Percentiles rank a stretch among this genome's conserved stretches.
Evolutionary conservation across 2,113 vertebrate species (phyloP).

Genomic region (Rhodinocichla rosea): DNA sequence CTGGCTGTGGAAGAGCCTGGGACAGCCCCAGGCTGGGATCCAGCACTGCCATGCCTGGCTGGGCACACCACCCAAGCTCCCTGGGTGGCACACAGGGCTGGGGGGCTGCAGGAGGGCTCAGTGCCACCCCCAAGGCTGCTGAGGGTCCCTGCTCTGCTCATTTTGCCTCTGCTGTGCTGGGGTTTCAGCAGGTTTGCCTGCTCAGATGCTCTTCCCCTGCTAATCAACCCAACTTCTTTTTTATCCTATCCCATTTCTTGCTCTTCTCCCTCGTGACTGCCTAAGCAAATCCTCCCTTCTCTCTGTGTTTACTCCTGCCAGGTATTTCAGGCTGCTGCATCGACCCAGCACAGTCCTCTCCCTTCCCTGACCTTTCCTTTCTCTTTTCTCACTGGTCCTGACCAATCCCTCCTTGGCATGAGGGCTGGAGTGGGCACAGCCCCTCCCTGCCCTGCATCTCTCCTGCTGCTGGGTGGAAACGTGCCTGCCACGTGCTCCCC

Average conservation of each 20-base stretch:
- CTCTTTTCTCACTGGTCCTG: not conserved
- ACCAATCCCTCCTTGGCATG: fast-evolving
- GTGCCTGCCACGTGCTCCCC: fast-evolving
- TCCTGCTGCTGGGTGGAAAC: fast-evolving
- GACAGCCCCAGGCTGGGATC: fast-evolving
- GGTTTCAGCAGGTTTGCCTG: not conserved
- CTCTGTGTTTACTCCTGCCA: not conserved
- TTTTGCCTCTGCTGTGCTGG: not conserved
- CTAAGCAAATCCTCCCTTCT: not conserved
- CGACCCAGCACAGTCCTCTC: not conserved
- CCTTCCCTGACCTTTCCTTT: not conserved
- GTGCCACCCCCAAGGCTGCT: not conserved
- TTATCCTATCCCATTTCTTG: conserved; percentile 12
- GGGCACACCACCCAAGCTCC: not conserved
- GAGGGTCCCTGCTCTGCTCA: not conserved
- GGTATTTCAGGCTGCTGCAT: not conserved
- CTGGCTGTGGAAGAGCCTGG: fast-evolving
- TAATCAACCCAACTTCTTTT: not conserved
- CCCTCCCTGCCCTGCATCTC: not conserved
- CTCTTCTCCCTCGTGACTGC: not conserved
- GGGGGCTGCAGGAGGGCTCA: not conserved
- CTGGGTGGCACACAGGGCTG: fast-evolving
- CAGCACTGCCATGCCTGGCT: fast-evolving
- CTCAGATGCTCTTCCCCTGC: not conserved
- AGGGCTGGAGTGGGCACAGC: not conserved